Evolutionary conservation across 2,113 vertebrate genomes (phyloP).

Genomic region (Engraulis encrasicolus): DNA sequence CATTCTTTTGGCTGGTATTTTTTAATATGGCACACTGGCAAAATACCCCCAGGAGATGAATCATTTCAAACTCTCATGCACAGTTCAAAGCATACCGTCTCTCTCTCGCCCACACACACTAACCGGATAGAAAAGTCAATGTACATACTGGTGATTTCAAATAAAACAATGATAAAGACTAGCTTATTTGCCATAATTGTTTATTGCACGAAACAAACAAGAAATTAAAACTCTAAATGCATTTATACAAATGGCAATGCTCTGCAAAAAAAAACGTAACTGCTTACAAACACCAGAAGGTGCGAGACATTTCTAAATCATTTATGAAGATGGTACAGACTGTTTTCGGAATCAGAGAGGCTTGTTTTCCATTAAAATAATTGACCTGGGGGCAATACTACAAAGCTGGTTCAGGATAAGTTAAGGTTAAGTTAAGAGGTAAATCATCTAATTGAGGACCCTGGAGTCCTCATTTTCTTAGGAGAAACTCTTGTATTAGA

Average conservation of each 20-base stretch:
- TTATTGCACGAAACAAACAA: not conserved
- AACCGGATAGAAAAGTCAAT: not conserved
- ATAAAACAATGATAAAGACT: not conserved
- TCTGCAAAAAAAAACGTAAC: not conserved
- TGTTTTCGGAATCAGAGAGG: not conserved
- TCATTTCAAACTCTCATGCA: conserved; percentile 57
- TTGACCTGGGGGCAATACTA: too few species aligned
- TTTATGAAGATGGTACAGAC: not conserved
- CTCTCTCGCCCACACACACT: not conserved
- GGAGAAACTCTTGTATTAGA: too few species aligned
- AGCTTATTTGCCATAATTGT: not conserved
- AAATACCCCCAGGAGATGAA: conserved; percentile 44
- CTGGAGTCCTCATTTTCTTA: too few species aligned
- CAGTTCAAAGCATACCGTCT: not conserved
- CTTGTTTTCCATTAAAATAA: not conserved
- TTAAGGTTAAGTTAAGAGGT: too few species aligned
- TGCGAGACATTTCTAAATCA: not conserved
- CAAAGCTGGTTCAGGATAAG: too few species aligned
- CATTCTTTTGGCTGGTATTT: conserved; percentile 45
- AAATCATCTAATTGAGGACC: too few species aligned
- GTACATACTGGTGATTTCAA: too few species aligned
- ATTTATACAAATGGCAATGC: not conserved
- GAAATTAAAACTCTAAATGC: not conserved
- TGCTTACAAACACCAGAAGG: not conserved
- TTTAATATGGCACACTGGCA: conserved; percentile 27